Evolutionary conservation across 2,797 vertebrate species (phyloP).

Genomic region (Sorex maritimensis): DNA sequence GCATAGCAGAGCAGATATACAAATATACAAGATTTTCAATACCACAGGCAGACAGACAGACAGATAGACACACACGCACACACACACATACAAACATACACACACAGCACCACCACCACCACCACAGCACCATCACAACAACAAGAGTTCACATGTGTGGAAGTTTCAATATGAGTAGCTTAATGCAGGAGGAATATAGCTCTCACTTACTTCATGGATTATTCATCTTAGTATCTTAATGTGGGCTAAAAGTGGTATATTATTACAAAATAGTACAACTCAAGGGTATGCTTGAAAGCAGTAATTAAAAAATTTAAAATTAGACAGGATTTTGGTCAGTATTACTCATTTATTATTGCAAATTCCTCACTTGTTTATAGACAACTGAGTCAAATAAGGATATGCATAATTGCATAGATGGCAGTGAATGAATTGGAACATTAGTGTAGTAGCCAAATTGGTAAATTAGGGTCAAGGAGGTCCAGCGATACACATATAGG

Average conservation of each 20-base stretch:
- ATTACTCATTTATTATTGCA: not conserved
- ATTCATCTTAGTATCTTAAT: not conserved
- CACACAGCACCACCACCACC: not conserved
- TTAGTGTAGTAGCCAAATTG: not conserved
- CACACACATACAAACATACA: not conserved
- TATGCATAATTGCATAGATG: not conserved
- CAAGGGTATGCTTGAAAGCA: not conserved
- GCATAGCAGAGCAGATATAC: not conserved
- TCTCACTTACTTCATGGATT: not conserved
- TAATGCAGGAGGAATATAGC: conserved; percentile 4
- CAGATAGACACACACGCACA: not conserved
- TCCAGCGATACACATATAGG: not conserved
- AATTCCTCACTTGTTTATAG: conserved; percentile 9
- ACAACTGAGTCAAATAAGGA: conserved; percentile 17
- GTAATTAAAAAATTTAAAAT: not conserved
- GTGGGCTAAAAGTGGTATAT: not conserved
- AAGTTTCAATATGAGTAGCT: not conserved
- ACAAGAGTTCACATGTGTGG: not conserved
- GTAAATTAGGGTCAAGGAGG: not conserved
- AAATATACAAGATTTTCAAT: not conserved
- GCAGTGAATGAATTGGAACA: not conserved
- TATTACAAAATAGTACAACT: not conserved
- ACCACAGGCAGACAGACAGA: not conserved
- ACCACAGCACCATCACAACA: not conserved
- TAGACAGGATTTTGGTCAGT: not conserved